Base-by-base conservation (phyloP, 2,888 invertebrate species). In the Orthosia gothica region DNA sequence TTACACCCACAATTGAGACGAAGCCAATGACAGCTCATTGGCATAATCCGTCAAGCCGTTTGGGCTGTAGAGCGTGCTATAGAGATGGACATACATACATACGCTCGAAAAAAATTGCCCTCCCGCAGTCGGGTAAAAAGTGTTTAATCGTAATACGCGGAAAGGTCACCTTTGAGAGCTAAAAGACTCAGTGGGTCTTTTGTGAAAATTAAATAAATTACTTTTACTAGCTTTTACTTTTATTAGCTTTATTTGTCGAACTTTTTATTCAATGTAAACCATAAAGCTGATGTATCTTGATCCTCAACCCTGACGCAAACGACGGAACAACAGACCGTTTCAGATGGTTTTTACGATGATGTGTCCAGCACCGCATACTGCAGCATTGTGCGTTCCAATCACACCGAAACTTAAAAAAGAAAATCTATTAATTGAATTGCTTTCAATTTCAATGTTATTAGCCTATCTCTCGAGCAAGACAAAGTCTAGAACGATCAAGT, bases 401-500 rank as follows among this genome's bases (percentile, higher is more conserved):
- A 40, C 9, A 40, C 40, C 40, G 40, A 40, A 40, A 40, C 40
- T 40, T 40, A 32, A 13, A 18, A 59, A 78, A 45, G 3, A 45
- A 0, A 65, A 61, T 18, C 7, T 18, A 23, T 18, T 23, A 40
- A 65, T 73, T 2, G 5, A 57, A 40, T 66, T 45, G 15, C 0
- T 0, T 49, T 78, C 12, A 0, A 49, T 58, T 50, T 26, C 13
- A 45, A 18, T 16, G 23, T n/a, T 54, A 47, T 54, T 52, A 26
- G 45, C 18, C 9, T 69, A 23, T 55, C 13, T 47, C 26, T 70
- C 5, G 18, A 65, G 32, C 16, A 63, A 57, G 3, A 55, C 40
- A 47, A 54, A 61, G 63, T 75, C 68, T 64, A 67, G 12, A 64
- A 64, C n/a, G 20, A 75, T 80, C 68, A 76, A 70, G 71, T 55